Base-by-base conservation (phyloP, 2,113 vertebrate genomes). In the Platichthys stellatus region DNA sequence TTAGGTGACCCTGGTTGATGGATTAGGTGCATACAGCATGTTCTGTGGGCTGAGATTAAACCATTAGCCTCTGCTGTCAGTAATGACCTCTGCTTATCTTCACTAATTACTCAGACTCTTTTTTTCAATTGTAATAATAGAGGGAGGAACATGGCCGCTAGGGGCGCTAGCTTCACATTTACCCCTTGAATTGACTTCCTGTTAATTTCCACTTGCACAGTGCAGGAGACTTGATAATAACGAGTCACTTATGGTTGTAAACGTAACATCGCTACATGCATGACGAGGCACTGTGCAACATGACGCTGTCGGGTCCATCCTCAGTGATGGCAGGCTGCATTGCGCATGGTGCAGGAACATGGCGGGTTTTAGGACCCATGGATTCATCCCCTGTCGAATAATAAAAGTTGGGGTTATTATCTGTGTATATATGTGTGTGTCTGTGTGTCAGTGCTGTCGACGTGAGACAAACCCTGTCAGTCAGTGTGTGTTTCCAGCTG, bases 351-450 rank as follows among this genome's bases (percentile, higher is more conserved):
- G 69, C 23, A 8, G 68, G 40, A 86, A 90, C 40, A 2, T 24
- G 86, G 86, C 84, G 91, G 89, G 13, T 82, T 5, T 85, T 93
- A 92, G 89, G 91, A 92, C 91, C 91, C 90, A 2, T 20, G 74
- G 76, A 35, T 68, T 23, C 43, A n/a, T 60, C 61, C 54, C 17
- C 65, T n/a, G 71, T 57, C 61, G 80, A 74, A 89, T 80, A 82
- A 85, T 82, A 86, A 88, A 92, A 93, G 89, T 93, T 91, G 62
- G 24, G 57, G 15, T 79, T 78, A 66, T 56, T 63, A 17, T 54
- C 20, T n/a, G 56, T 58, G 56, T 58, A 23, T 58, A 23, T 26
- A 21, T 51, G 47, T 47, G 45, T 47, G 45, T 17, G 45, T 15
- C 1, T 5, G 49, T 53, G 51, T n/a, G 51, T n/a, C 71, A 26